Evolutionary conservation across 2,888 invertebrate genomes (phyloP).

Genomic region (Luffia ferchaultella): DNA sequence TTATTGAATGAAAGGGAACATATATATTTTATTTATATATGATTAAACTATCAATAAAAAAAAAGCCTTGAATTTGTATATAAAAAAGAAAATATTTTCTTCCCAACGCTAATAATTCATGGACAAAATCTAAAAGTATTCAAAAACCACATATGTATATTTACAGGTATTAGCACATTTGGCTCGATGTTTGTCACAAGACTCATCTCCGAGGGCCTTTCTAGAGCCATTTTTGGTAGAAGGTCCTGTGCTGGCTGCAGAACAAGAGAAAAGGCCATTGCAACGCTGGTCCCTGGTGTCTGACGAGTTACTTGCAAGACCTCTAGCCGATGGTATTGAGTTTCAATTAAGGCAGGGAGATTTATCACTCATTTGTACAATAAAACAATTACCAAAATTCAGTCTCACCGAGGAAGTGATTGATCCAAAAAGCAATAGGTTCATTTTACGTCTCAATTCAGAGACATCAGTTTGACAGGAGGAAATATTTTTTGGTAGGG

Average conservation of each 20-base stretch:
- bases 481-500: conserved; percentile 26
- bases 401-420: conserved; percentile 95
- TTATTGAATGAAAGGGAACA: no score
- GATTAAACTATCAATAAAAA: no score
- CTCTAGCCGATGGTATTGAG: conserved; percentile 81
- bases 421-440: conserved; percentile 95
- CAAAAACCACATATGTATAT: no score
- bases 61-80: no score
- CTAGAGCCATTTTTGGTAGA: conserved; percentile 91
- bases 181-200: conserved; percentile 90
- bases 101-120: no score
- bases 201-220: conserved; percentile 94
- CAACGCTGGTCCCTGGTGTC: conserved; percentile 97
- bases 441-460: conserved; percentile 91
- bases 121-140: no score
- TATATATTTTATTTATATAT: no score
- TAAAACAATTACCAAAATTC: conserved; percentile 90
- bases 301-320: conserved; percentile 88
- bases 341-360: conserved; percentile 95
- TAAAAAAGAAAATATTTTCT: no score
- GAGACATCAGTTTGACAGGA: conserved; percentile 93
- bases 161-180: conserved; percentile 80
- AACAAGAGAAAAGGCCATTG: conserved; percentile 80
- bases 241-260: conserved; percentile 85
- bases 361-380: conserved; percentile 87